A percentile compares a stretch with the other conserved stretches of the same genome.
phyloP scores from a whole-genome alignment of 1,140 invertebrate genomes.

The Neodiprion fabricii region DNA sequence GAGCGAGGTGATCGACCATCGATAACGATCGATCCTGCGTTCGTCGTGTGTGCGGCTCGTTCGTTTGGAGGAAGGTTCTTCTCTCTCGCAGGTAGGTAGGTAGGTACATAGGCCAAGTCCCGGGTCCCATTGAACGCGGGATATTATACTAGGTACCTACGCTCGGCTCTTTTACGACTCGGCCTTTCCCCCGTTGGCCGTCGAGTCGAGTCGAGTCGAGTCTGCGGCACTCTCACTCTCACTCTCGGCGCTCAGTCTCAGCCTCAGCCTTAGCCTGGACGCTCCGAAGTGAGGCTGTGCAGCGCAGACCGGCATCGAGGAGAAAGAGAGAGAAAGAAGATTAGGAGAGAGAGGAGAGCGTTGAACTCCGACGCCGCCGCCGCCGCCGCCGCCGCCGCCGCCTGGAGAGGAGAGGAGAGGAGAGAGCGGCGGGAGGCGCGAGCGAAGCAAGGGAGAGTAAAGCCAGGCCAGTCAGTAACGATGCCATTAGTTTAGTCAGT shows the following conservation, averaged over 20 bases:
- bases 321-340: slow-evolving; percentile 16
- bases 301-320: background rate
- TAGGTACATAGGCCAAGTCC: too few relatives aligned
- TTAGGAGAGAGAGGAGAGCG: slow-evolving; percentile 36
- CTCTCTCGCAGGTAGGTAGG: too few relatives aligned
- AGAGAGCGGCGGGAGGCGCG: background rate
- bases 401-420: background rate
- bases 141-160: too few relatives aligned
- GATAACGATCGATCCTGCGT: background rate
- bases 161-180: too few relatives aligned
- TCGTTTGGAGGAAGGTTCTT: too few relatives aligned
- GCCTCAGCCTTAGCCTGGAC: background rate
- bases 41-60: background rate
- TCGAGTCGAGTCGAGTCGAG: slow-evolving; percentile 7
- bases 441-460: slow-evolving; percentile 30
- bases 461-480: slow-evolving; percentile 53
- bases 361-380: slow-evolving; percentile 38
- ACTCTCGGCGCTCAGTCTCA: slow-evolving; percentile 7
- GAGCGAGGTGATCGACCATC: too few relatives aligned
- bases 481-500: slow-evolving; percentile 59
- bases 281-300: slow-evolving; percentile 12
- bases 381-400: slow-evolving; percentile 23
- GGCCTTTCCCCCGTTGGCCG: slow-evolving; percentile 3
- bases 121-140: background rate
- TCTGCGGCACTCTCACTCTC: slow-evolving; percentile 9